These are phyloP conservation scores for Habrosyne pyritoides DNA, from an alignment of 2,888 invertebrate species.

Conservation along the genomic window DNA sequence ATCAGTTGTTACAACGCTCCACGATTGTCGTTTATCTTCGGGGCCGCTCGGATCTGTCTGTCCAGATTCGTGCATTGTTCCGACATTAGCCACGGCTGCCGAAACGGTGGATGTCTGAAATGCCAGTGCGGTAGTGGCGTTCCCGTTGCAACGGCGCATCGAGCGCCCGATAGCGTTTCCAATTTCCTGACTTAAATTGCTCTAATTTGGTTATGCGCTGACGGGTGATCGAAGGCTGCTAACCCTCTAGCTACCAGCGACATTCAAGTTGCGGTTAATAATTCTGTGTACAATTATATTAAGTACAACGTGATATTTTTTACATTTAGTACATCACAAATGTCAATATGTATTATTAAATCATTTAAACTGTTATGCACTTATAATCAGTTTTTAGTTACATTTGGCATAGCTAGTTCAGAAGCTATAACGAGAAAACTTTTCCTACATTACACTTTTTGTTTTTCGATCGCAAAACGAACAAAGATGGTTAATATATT, in stretches of 20 bases:
- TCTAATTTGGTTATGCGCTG: constrained; percentile 81
- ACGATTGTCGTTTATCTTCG: constrained; percentile 82
- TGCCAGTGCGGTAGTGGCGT: constrained; percentile 70
- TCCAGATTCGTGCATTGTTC: constrained; percentile 82
- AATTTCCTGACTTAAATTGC: constrained; percentile 83
- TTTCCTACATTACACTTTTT: constrained; percentile 41
- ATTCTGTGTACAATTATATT: constrained; percentile 40
- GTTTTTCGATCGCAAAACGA: constrained; percentile 2
- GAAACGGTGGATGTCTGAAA: constrained; percentile 79
- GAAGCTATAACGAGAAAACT: background rate
- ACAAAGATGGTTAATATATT: constrained; percentile 17
- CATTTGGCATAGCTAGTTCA: too few relatives aligned
- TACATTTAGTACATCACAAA: too few relatives aligned
- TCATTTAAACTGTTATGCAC: too few relatives aligned
- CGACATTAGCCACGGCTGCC: constrained; percentile 74
- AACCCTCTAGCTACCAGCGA: constrained; percentile 53
- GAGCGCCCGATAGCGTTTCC: constrained; percentile 78
- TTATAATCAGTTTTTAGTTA: too few relatives aligned
- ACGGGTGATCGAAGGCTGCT: constrained; percentile 74
- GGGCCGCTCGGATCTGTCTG: constrained; percentile 74
- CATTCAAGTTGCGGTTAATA: constrained; percentile 54
- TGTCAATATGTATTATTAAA: too few relatives aligned
- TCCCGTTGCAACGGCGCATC: constrained; percentile 66
- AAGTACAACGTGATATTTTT: too few relatives aligned
- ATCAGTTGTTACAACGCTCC: constrained; percentile 80